phyloP scores from a whole-genome alignment of 2,888 invertebrate species.

The Phortica okadai region DNA sequence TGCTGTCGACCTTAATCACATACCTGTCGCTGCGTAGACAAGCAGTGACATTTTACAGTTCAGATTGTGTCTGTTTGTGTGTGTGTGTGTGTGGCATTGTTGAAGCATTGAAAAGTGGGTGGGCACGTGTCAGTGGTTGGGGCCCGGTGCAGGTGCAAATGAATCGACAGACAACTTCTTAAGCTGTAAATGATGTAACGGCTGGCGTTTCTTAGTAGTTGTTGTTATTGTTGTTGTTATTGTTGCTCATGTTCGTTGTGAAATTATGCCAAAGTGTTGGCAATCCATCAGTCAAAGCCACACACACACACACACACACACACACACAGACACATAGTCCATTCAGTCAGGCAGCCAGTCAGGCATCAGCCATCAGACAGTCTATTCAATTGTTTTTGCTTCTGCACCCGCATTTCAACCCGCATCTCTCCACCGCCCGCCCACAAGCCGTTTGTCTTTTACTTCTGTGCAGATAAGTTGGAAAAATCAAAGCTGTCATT shows the following conservation, averaged over 20 bases:
- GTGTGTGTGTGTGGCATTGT: no score
- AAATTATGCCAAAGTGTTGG: constrained; percentile 34
- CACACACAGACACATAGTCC: not conserved
- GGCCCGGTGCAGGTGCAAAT: not conserved
- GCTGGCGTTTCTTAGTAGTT: constrained; percentile 16
- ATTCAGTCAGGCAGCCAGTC: no score
- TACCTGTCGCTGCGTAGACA: constrained; percentile 55
- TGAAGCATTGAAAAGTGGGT: no score
- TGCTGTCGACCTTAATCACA: constrained; percentile 48
- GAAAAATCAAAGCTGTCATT: constrained; percentile 24
- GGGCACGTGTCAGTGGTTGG: not conserved
- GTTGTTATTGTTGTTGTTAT: constrained; percentile 16
- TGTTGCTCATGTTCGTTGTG: constrained; percentile 9
- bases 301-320: not conserved
- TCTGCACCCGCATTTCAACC: no score
- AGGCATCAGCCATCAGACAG: not conserved
- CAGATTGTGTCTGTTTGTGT: not conserved
- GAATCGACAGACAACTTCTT: constrained; percentile 16
- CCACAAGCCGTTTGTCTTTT: not conserved
- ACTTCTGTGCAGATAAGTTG: not conserved
- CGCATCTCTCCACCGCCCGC: no score
- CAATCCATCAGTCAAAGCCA: constrained; percentile 26
- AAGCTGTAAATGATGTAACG: constrained; percentile 23
- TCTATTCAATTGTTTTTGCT: not conserved
- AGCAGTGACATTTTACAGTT: constrained; percentile 55